Evolutionary conservation across 2,113 vertebrate species (phyloP).

Genomic region (Brachypteracias leptosomus): DNA sequence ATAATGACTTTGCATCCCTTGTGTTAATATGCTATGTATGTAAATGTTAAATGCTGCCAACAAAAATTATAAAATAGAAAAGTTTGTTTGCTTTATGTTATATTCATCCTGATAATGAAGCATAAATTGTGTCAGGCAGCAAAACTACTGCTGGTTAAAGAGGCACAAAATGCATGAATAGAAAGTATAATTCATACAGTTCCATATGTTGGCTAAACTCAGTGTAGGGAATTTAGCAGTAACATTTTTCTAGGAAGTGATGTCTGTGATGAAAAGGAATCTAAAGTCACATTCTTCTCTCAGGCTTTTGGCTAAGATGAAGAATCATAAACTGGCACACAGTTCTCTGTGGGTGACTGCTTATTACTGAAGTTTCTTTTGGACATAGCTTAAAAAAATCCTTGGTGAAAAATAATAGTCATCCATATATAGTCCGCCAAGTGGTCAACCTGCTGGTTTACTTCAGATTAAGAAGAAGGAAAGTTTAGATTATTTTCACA

Average conservation of each 20-base stretch:
- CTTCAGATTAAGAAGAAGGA: not conserved
- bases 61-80: not conserved
- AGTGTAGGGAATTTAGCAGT: fast-evolving
- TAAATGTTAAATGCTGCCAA: conserved; percentile 2
- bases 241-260: not conserved
- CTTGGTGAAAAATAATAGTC: not conserved
- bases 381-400: not conserved
- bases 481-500: not conserved
- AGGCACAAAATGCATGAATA: not conserved
- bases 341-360: not conserved
- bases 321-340: not conserved
- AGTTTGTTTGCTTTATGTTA: not conserved
- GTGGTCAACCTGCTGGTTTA: not conserved
- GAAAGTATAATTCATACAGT: not conserved
- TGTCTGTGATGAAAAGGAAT: not conserved
- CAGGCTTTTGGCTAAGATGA: not conserved
- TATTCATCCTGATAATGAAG: not conserved
- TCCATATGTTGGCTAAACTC: not conserved
- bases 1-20: conserved; percentile 13
- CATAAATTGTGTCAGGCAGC: not conserved
- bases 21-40: not conserved
- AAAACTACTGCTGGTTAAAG: not conserved
- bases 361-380: not conserved
- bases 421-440: not conserved
- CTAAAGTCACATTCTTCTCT: not conserved